Evolutionary conservation across 2,888 invertebrate species (phyloP), one percentile per base, ranked within the genome.

Genomic region (Galerucella nymphaeae): DNA sequence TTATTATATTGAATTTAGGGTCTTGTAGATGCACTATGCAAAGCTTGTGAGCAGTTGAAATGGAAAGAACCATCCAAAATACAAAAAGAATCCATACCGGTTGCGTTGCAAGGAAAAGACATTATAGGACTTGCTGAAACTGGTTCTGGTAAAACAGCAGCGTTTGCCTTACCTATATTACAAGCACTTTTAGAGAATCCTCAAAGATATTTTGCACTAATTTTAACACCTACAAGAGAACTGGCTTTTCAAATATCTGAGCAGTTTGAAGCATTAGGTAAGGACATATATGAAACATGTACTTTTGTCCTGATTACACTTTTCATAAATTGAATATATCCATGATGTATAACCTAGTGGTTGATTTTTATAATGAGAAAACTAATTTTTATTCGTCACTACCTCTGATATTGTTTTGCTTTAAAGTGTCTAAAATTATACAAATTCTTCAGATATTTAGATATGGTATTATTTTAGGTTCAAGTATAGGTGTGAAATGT

Each of bases 241-340:
- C 88, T 99, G 82, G 99, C 99, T 3, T 97, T 97, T 85, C 99
- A 99, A 87, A 99, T 99, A 83, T 94, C 96, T 0, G 99, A 99
- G 87, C 99, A 99, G 84, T 97, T 99, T 88, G 96, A 98, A 86
- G 99, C 99, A 3, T 88, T 99, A 74, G 99, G 95, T 94, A 87
- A 88, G 87, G 66, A 13, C 13, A 41, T 41, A 4, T 58, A 8
- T 58, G 14, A 38, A 38, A 38, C 8, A 8, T 0, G 6, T 30
- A 30, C 23, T 50, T 20, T 20, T 66, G 23, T 30, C 14, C 30
- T 30, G 30, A 30, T 30, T 8, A 38, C 30, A 38, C 30, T 38
- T 38, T 38, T 38, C 30, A 38, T 38, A 38, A 38, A 38, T 38
- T 38, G 0, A 38, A 38, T 38, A 1, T 38, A 38, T 38, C 9